Conservation (phyloP, 1,140 invertebrate genomes). For the Hormaphis cornu region DNA sequence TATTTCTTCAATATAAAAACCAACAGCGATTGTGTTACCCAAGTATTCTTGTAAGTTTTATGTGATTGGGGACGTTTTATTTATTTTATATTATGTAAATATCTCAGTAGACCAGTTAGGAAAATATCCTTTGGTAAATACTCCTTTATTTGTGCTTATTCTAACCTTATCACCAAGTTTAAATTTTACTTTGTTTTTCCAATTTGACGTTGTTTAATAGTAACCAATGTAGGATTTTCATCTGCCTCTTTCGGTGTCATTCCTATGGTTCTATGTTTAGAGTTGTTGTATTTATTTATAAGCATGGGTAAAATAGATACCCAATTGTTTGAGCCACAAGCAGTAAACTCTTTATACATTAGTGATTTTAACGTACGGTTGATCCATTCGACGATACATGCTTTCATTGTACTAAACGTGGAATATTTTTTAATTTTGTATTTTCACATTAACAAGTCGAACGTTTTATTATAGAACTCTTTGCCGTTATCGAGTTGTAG, state of each 20-base stretch:
- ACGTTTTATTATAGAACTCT: background rate
- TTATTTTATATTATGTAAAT: constrained; percentile 31
- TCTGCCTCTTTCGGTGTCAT: background rate
- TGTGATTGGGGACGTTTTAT: background rate
- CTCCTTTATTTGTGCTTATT: constrained; percentile 29
- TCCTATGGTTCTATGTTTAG: background rate
- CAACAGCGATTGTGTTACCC: background rate
- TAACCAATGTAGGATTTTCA: background rate
- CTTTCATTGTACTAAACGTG: background rate
- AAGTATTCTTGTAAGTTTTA: constrained; percentile 25
- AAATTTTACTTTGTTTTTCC: background rate
- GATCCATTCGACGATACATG: constrained; percentile 2
- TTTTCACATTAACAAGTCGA: background rate
- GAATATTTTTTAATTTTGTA: background rate
- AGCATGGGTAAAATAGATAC: background rate
- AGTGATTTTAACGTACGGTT: background rate
- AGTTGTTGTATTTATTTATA: background rate
- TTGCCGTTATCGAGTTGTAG: background rate
- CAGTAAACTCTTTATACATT: background rate
- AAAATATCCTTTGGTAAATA: constrained; percentile 32
- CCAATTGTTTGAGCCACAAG: background rate
- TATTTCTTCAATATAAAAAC: constrained; percentile 33
- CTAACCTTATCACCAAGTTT: constrained; percentile 27
- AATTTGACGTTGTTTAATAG: background rate
- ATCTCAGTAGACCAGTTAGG: constrained; percentile 30